Base-by-base conservation (phyloP, 2,797 vertebrate species). In the Eleutherodactylus coqui region DNA sequence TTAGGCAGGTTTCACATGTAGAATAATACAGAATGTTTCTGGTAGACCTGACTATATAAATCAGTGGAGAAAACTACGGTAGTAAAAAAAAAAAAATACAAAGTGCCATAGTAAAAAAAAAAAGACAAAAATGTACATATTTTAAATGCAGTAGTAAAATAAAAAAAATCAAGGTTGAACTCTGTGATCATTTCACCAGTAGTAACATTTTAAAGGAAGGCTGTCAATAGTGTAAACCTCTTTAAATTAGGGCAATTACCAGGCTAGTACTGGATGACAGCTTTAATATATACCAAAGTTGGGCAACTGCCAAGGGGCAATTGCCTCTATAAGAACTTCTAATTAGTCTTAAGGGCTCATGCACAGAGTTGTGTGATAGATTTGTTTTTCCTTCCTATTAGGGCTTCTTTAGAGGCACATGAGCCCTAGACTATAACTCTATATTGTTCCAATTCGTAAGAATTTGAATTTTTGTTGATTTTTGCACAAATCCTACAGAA, bases 1-100 rank as follows among this genome's bases (percentile, higher is more conserved):
- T 82, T 51, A 82, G 45, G 45, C 64, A 70, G 32, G n/a, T n/a
- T 36, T n/a, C 29, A 14, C 45, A 32, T 19, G 36, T 58, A 41
- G 29, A 79, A 47, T 21, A 64, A 32, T 21, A 47, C 76, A 79
- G 19, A 55, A 34, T 19, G n/a, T 19, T 62, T 38, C 41, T 19
- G 58, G 38, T 79, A 41, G 19, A 79, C 69, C 36, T 43, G 69
- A 72, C 38, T 72, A 43, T 72, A 43, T 72, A 72, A 72, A 41
- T 72, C 21, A 2, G 21, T 43, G 14, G 55, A 27, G n/a, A 45
- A 41, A 5, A 41, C 53, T 60, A 60, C 13, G 13, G 32, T 27
- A 41, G 53, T 13, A 8, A 60, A n/a, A n/a, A n/a, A n/a, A n/a
- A 47, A 13, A 58, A 78, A 13, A 60, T 11, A 29, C 24, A 41